These are phyloP conservation scores for Eleginops maclovinus DNA, from an alignment of 2,113 vertebrate species.

Conservation along the genomic window DNA sequence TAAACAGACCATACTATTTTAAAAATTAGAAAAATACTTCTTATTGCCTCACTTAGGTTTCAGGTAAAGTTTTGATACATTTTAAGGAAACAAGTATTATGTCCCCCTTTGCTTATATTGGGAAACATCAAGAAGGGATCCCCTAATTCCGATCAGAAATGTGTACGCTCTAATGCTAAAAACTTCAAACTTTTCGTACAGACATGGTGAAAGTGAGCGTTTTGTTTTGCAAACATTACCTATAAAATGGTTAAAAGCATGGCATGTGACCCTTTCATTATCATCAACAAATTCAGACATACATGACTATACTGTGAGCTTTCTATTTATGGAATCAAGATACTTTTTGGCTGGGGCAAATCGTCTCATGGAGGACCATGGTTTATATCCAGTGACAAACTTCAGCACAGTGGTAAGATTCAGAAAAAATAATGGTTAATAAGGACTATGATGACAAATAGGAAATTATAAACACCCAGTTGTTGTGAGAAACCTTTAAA, in stretches of 20 bases:
- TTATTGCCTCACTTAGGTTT: not conserved
- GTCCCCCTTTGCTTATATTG: not conserved
- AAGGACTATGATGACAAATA: not conserved
- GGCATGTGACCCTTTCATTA: not conserved
- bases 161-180: not conserved
- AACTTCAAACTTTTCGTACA: not conserved
- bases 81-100: not conserved
- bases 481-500: not conserved
- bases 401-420: not conserved
- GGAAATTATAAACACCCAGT: not conserved
- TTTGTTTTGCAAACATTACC: not conserved
- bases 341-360: not conserved
- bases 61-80: not conserved
- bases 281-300: not conserved
- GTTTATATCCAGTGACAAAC: conserved; percentile 5
- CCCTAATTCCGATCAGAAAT: not conserved
- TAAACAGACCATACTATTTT: conserved; percentile 1
- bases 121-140: not conserved
- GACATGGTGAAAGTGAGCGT: not conserved
- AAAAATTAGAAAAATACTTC: not conserved
- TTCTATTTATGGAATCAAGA: conserved; percentile 13
- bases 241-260: not conserved
- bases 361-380: not conserved
- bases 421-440: conserved; percentile 22
- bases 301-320: not conserved